Conservation (phyloP, 35 echinoderm and acorn worm species). For the Lytechinus variegatus region DNA sequence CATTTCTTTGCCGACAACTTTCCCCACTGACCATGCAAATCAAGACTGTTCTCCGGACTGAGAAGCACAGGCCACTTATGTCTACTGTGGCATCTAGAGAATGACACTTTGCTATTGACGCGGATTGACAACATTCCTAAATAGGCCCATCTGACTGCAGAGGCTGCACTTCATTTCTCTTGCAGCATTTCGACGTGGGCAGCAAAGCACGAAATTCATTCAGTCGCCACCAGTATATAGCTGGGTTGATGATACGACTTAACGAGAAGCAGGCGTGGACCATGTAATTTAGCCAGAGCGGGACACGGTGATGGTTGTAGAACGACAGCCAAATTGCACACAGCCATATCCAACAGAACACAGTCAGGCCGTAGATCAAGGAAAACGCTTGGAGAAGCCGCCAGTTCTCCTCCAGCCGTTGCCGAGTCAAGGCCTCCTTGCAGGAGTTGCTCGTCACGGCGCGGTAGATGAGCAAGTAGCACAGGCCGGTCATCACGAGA, state of each 20-base stretch:
- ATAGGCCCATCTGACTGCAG: too few species aligned
- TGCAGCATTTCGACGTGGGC: background rate
- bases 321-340: background rate
- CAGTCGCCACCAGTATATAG: conserved; percentile 8
- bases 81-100: too few species aligned
- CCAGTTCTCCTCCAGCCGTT: background rate
- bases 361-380: background rate
- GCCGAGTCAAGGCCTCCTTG: background rate
- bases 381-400: background rate
- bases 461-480: background rate
- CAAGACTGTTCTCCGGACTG: too few species aligned
- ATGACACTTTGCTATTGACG: too few species aligned
- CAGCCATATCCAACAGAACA: background rate
- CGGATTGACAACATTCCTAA: too few species aligned
- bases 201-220: background rate
- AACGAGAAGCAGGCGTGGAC: background rate
- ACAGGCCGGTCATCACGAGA: background rate
- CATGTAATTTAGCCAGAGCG: background rate
- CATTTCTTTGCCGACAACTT: too few species aligned
- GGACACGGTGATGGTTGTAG: background rate
- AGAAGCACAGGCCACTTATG: too few species aligned
- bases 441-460: background rate
- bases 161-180: background rate
- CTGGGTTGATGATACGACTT: background rate
- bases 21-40: too few species aligned